These are phyloP conservation scores for Chaetops frenatus DNA, from an alignment of 2,113 vertebrate genomes.

Conservation along the genomic window DNA sequence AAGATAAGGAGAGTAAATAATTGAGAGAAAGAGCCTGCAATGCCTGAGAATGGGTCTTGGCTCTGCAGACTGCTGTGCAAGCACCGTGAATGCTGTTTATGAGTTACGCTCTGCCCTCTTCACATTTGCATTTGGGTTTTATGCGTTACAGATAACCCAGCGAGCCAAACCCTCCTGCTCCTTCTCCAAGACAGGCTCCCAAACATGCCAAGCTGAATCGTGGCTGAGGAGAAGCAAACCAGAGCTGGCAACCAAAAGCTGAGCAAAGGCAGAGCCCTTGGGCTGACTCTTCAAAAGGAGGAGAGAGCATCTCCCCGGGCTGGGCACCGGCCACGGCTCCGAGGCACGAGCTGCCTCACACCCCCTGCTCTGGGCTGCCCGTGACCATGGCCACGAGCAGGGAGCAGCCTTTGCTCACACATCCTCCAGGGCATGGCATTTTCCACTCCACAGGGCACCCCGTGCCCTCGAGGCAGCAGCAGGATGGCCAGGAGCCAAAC, in stretches of 20 bases:
- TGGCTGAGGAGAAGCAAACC: conserved; percentile 4
- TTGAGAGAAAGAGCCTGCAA: conserved; percentile 31
- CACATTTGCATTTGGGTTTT: conserved; percentile 17
- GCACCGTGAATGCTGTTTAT: conserved; percentile 7
- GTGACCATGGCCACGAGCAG: fast-evolving
- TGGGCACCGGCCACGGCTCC: fast-evolving
- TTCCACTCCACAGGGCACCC: not conserved
- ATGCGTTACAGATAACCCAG: not conserved
- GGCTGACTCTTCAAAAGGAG: not conserved
- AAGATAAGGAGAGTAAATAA: conserved; percentile 52
- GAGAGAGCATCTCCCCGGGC: not conserved
- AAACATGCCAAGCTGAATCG: not conserved
- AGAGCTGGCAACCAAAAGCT: conserved; percentile 14
- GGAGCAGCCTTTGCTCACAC: not conserved
- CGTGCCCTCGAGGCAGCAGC: not conserved
- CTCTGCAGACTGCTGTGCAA: not conserved
- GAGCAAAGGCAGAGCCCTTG: not conserved
- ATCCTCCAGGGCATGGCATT: not conserved
- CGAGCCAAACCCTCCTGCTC: not conserved
- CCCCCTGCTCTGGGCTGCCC: not conserved
- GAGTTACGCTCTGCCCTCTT: conserved; percentile 28
- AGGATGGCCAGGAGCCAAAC: fast-evolving
- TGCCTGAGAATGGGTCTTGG: not conserved
- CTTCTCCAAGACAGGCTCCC: not conserved
- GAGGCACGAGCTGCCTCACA: fast-evolving